Base-by-base conservation (phyloP, 23 tunicate species). In the Oikopleura vanhoeffeni region DNA sequence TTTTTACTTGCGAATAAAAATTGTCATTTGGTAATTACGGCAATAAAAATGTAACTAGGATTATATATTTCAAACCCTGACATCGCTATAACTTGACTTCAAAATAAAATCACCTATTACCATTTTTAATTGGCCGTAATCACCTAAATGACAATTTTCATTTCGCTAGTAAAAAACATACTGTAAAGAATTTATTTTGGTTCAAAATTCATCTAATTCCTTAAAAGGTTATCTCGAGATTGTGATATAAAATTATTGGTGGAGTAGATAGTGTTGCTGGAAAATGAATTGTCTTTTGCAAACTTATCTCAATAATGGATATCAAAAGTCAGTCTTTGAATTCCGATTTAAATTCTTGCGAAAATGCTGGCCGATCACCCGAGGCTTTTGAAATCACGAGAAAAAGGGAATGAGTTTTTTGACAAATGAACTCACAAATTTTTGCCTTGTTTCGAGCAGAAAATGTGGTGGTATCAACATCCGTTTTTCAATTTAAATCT, bases 271-370 rank as follows among this genome's bases (percentile, higher is more conserved):
- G 90, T 83, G 82, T 90, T 1, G 91, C 91, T 0, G 99, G 99
- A n/a, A 95, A 95, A 87, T 90, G 83, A 95, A 95, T 84, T 88
- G 89, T 40, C 86, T 95, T 41, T 85, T 95, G 1, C 99, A 95
- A 49, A 90, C 99, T 35, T 95, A 84, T 83, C 87, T 95, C 41
- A 88, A 91, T 1, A 27, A 85, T 40, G 96, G 96, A 39, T 67
- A 40, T 92, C 91, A 40, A 75, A 88, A 76, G 89, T 95, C 67
- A 90, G 88, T 88, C 92, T 24, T 85, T 95, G 35, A 84, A 86
- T 33, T 95, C 99, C 28, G 99, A 95, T 67, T 84, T 95, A 40
- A 95, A 85, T 87, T 95, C 90, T 84, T 90, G 90, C 83, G 91
- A 91, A 92, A 95, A 95, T 76, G 96, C 96, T 1, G 90, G 89